Evolutionary conservation across 1,140 invertebrate species (phyloP), one percentile per base, ranked within the genome.

Genomic region (Listronotus bonariensis): DNA sequence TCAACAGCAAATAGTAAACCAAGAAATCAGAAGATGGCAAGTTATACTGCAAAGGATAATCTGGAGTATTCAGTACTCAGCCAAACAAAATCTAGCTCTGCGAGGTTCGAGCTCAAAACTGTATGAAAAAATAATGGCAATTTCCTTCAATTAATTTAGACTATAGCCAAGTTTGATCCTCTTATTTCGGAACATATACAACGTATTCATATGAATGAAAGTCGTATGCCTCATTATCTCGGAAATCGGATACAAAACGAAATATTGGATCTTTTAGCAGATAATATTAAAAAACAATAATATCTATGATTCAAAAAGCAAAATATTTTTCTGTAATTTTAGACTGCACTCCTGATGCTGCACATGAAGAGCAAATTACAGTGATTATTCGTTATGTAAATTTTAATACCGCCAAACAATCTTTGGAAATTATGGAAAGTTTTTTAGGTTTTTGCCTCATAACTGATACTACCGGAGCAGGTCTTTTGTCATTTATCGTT

Each of bases 131-230:
- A 73, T 56, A 74, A 72, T 63, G 67, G 72, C 42, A 72, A 70
- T 48, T 77, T 76, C 71, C 65, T 76, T 40, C 69, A 71, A 63
- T 36, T 68, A 12, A 20, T 75, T 41, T 61, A 77, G 67, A 61
- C 65, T 31, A 36, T 77, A 18, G 66, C 66, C 18, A 66, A 71
- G 58, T 76, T 74, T 61, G 74, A 76, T 66, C 43, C 58, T 18
- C 38, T 72, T 45, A 70, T 73, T 49, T 38, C 5, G 31, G 14
- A 67, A 45, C 71, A 76, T 54, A 10, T 70, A 15, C 12, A 55
- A 56, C 11, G 18, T 26, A 1, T 20, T 53, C 49, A 49, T 48
- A 38, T 32, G 12, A 20, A n/a, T 12, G 9, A 26, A 1, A 42
- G 14, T 15, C n/a, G 60, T 48, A 68, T 63, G 34, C 63, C 46